Base-by-base conservation (phyloP, 2,888 invertebrate genomes). In the Agrilus mali region DNA sequence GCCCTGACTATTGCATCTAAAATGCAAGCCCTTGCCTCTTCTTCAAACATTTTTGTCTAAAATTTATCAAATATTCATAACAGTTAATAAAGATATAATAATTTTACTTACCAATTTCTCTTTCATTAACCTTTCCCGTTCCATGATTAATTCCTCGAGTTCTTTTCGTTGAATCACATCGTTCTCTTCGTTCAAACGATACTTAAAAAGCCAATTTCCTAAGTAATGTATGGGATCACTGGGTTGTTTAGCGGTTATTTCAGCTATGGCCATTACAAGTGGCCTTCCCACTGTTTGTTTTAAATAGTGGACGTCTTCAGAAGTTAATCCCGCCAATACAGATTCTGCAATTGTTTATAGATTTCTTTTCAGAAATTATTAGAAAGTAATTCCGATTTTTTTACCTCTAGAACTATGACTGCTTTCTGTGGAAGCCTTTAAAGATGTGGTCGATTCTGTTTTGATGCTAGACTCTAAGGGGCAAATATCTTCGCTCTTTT, bases 191-290 rank as follows among this genome's bases (percentile, higher is more conserved):
- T 64, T 68, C 49, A 64, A 69, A 32, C 66, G 59, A 53, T 68
- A 71, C 56, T 69, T 67, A 45, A 68, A 62, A n/a, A 71, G 55
- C 69, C 70, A 71, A 50, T 68, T 68, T 4, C 63, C 71, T 20
- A 72, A 53, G 49, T 69, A 71, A 50, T 65, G 64, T n/a, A 72
- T 64, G 0, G 71, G 71, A 54, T 71, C 70, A 38, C 54, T 47
- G 2, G 71, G 71, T 49, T 68, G 66, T 47, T 64, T 66, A 1
- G 63, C 58, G 2, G 65, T 61, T 36, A 71, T 64, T 53, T 72
- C 70, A 3, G 67, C 66, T 42, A 71, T 48, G 5, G 68, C 71
- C 41, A 68, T 51, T 22, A 63, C 61, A 40, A 71, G 50, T 2
- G 70, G 66, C 38, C 54, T 57, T 7, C 66, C 68, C 14, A 68